Percentiles rank a stretch among this genome's conserved stretches.
Evolutionary conservation across 2,797 vertebrate genomes (phyloP).

Genomic region (Chrysocyon brachyurus): DNA sequence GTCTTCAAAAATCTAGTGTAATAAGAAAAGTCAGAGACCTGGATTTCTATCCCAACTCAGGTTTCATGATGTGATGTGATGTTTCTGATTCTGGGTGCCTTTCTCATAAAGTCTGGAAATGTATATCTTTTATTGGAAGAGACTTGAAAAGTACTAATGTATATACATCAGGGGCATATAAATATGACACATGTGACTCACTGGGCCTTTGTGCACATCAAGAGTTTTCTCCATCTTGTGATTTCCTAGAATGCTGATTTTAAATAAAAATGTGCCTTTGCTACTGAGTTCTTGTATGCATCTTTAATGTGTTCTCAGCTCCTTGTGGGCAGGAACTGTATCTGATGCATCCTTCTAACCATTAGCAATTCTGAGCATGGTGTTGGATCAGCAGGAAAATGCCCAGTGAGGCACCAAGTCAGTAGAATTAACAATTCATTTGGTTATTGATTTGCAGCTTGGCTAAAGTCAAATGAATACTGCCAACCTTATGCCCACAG

Average conservation of each 20-base stretch:
- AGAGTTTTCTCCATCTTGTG: not conserved
- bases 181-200: not conserved
- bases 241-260: not conserved
- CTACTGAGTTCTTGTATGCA: not conserved
- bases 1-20: not conserved
- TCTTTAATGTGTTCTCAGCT: not conserved
- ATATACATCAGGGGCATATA: not conserved
- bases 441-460: not conserved
- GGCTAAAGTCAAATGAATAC: not conserved
- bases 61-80: not conserved
- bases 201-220: not conserved
- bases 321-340: not conserved
- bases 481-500: not conserved
- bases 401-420: not conserved
- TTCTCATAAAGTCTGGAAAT: not conserved
- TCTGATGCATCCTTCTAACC: not conserved
- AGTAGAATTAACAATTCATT: not conserved
- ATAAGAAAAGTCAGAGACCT: not conserved
- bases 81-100: not conserved
- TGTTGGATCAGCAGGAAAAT: not conserved
- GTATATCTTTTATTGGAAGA: not conserved
- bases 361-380: not conserved
- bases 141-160: not conserved
- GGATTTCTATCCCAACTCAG: not conserved
- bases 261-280: not conserved